These are phyloP conservation scores for Tauraco erythrolophus DNA, from an alignment of 2,113 vertebrate genomes.

Conservation along the genomic window DNA sequence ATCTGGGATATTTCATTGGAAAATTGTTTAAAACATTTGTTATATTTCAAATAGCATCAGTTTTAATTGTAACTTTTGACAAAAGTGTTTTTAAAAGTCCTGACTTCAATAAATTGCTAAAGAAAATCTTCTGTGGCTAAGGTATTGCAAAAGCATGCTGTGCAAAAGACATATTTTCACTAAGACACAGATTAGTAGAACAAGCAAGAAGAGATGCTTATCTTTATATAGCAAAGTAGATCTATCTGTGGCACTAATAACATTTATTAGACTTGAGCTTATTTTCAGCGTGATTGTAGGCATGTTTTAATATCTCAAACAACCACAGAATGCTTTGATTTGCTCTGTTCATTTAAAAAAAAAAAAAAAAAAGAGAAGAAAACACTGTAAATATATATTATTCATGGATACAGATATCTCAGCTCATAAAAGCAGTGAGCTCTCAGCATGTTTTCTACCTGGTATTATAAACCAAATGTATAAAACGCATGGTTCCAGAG, in stretches of 20 bases:
- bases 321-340: not conserved
- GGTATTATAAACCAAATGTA: constrained; percentile 17
- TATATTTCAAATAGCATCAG: not conserved
- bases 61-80: not conserved
- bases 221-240: not conserved
- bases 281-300: not conserved
- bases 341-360: constrained; percentile 31
- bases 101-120: not conserved
- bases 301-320: constrained; percentile 43
- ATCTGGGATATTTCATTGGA: not conserved
- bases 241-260: not conserved
- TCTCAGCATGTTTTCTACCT: constrained; percentile 19
- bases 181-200: not conserved
- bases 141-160: not conserved
- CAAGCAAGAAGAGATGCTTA: not conserved
- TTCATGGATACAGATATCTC: constrained; percentile 18
- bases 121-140: not conserved
- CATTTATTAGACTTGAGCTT: constrained; percentile 2
- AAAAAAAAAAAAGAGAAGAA: constrained; percentile 42
- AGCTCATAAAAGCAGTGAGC: constrained; percentile 18
- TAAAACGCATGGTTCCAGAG: constrained; percentile 25
- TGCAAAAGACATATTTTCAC: not conserved
- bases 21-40: not conserved
- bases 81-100: not conserved
- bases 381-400: constrained; percentile 15